Evolutionary conservation across 2,113 vertebrate genomes (phyloP).

Genomic region (Pampusana beccarii): DNA sequence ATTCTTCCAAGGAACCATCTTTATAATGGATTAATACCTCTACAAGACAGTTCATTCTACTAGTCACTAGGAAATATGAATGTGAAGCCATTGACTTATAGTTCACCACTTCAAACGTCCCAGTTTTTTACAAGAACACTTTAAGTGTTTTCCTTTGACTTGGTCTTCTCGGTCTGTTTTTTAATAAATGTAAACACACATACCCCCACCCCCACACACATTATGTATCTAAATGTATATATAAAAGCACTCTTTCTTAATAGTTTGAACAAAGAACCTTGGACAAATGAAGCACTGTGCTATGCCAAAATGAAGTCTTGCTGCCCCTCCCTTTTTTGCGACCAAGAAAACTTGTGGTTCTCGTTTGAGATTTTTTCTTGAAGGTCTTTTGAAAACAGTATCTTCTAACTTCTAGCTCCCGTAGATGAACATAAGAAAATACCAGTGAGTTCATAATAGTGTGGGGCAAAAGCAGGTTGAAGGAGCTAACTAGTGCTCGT

Average conservation of each 20-base stretch:
- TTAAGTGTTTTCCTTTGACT: not conserved
- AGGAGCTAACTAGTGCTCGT: not conserved
- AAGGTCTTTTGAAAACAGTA: not conserved
- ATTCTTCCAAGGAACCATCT: not conserved
- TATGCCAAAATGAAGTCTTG: not conserved
- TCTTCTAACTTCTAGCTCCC: not conserved
- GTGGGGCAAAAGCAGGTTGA: slow-evolving; percentile 21
- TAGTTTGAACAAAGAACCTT: not conserved
- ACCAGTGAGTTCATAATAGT: not conserved
- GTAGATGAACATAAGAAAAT: not conserved
- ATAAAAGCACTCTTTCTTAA: not conserved
- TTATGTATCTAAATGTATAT: not conserved
- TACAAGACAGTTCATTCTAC: not conserved
- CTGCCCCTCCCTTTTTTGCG: not conserved
- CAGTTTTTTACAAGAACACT: not conserved
- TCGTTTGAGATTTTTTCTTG: not conserved
- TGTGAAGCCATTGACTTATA: not conserved
- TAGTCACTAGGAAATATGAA: not conserved
- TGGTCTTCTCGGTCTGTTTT: not conserved
- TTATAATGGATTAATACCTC: not conserved
- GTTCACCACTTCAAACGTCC: not conserved
- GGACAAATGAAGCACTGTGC: not conserved
- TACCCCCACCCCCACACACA: rapidly evolving
- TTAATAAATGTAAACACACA: not conserved
- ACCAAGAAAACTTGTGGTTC: not conserved